Base-by-base conservation (phyloP, 2,888 invertebrate species). In the Ormyrus labotus region DNA sequence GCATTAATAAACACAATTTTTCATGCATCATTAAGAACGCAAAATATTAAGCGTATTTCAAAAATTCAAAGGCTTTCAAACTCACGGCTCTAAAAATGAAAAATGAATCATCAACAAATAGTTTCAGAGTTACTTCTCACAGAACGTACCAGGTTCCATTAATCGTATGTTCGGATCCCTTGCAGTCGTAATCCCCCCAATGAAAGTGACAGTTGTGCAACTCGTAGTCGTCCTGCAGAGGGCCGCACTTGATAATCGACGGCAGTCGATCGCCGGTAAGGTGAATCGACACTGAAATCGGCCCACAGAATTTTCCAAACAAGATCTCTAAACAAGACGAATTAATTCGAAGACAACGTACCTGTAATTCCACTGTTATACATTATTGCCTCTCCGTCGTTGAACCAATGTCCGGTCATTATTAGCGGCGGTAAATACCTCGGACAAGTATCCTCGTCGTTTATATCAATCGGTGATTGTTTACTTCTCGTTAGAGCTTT, bases 401-500 rank as follows among this genome's bases (percentile, higher is more conserved):
- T 86, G 13, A 85, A 70, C 89, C 89, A 89, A 65, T 89, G 88
- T 4, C 89, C 89, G 61, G 84, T 87, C 5, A 89, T 73, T 19
- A 84, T 84, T 51, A 89, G 82, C 0, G 87, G 86, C 53, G 86
- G 81, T 78, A 84, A 86, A 75, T 79, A 81, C 34, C 83, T 84
- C 0, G 70, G 55, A 13, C 68, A 77, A 13, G 84, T 83, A 5
- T 83, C 50, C n/a, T 79, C 81, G 57, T 88, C 87, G 2, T 85
- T 84, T 53, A 89, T 74, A 76, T 89, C 85, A 13, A 89, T 87
- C 0, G 89, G 89, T 45, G 89, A 87, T 74, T 87, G 87, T 65
- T 85, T 87, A 5, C 73, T 84, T 76, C 83, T 85, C 60, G 81
- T 75, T 13, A 85, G 80, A 34, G 82, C 85, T 83, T 34, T 34